Percentiles rank a stretch among this genome's conserved stretches.
Conservation (phyloP, 2,888 invertebrate species). For the Azorinus chamasolen region DNA sequence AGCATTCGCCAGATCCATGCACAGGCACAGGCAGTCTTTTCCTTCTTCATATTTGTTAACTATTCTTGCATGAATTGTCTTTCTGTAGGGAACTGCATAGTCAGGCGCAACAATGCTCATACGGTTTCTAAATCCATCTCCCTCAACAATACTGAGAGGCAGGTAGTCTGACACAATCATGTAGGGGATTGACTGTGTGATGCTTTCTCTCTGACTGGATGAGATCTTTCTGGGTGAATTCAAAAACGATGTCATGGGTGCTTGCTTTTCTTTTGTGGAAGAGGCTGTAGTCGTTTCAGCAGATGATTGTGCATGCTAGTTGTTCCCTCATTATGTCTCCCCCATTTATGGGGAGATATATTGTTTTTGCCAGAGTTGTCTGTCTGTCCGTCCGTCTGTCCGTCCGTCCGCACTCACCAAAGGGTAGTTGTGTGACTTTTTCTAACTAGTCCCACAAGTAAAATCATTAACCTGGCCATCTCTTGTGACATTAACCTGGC, state of each 20-base stretch:
- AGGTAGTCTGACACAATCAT: conserved; percentile 2
- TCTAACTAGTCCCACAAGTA: too few relatives aligned
- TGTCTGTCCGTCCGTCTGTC: too few relatives aligned
- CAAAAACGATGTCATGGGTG: not conserved
- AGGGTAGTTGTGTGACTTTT: too few relatives aligned
- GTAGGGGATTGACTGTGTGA: not conserved
- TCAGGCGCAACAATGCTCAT: conserved; percentile 8
- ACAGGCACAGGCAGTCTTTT: not conserved
- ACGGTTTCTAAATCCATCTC: too few relatives aligned
- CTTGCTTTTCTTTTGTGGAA: not conserved
- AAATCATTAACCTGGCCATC: too few relatives aligned
- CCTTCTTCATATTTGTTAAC: not conserved
- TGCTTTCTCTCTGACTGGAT: not conserved
- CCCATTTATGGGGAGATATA: too few relatives aligned
- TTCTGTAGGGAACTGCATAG: not conserved
- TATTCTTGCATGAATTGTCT: not conserved
- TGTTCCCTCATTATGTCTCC: too few relatives aligned
- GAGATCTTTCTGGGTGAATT: not conserved
- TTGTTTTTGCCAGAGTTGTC: too few relatives aligned
- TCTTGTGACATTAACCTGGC: too few relatives aligned
- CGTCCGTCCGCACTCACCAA: too few relatives aligned
- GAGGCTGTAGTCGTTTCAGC: not conserved
- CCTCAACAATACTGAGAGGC: conserved; percentile 1
- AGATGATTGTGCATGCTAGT: conserved; percentile 1
- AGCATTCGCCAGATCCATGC: not conserved